Percentiles rank a stretch among this genome's conserved stretches.
phyloP scores from a whole-genome alignment of 2,113 vertebrate species.

The Tor tambroides region DNA sequence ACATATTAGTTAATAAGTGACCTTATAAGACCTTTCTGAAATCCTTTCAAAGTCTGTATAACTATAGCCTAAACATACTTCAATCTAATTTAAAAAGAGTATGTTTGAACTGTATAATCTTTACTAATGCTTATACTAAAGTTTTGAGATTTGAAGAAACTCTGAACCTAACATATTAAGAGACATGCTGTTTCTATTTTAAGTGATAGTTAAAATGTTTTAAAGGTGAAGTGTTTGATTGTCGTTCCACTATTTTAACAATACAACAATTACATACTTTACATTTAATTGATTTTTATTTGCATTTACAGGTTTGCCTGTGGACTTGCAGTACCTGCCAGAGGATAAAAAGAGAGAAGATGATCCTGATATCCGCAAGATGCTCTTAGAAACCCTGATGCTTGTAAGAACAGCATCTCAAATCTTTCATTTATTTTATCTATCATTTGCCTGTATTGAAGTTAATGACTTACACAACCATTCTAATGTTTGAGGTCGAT shows the following conservation, averaged over 20 bases:
- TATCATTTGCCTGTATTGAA: not conserved
- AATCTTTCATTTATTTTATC: not conserved
- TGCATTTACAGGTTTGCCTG: constrained; percentile 77
- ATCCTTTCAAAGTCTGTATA: not conserved
- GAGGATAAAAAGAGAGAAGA: constrained; percentile 86
- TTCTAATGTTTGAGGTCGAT: not conserved
- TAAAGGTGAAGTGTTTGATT: not conserved
- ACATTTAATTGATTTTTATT: not conserved
- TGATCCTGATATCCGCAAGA: constrained; percentile 86
- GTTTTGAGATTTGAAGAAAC: not conserved
- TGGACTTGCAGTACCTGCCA: constrained; percentile 89
- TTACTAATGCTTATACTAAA: not conserved
- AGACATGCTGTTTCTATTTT: no score
- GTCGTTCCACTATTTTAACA: not conserved
- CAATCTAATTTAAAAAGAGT: not conserved
- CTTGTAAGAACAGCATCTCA: constrained; percentile 73
- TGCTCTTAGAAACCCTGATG: constrained; percentile 87
- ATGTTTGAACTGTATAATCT: not conserved
- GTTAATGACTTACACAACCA: not conserved
- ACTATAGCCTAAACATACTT: not conserved
- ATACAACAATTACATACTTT: not conserved
- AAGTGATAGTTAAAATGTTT: no score
- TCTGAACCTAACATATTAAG: no score
- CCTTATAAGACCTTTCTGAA: not conserved
- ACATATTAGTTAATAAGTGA: not conserved